phyloP scores from a whole-genome alignment of 2,797 vertebrate genomes.

The Microcaecilia unicolor region DNA sequence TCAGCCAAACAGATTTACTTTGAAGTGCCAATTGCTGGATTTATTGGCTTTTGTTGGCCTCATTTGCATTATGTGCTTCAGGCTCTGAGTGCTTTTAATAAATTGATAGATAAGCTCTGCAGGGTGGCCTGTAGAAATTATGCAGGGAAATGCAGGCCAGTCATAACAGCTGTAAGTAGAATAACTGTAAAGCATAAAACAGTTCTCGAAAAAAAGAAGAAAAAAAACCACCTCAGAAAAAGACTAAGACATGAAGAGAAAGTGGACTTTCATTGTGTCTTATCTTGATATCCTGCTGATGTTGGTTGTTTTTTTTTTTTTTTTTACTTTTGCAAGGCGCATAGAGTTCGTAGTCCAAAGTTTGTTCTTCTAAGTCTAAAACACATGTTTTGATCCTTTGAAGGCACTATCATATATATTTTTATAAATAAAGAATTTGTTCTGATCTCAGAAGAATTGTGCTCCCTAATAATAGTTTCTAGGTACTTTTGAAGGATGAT shows the following conservation, averaged over 20 bases:
- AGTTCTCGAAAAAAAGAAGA: not conserved
- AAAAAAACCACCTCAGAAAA: not conserved
- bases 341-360: too few relatives aligned
- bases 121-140: not conserved
- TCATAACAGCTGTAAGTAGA: not conserved
- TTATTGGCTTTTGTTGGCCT: not conserved
- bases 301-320: too few relatives aligned
- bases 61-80: not conserved
- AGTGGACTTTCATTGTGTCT: too few relatives aligned
- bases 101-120: not conserved
- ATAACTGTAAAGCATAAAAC: not conserved
- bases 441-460: conserved; percentile 4
- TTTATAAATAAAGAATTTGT: conserved; percentile 7
- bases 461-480: not conserved
- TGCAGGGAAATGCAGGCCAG: not conserved
- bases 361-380: too few relatives aligned
- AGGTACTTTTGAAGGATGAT: not conserved
- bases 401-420: too few relatives aligned
- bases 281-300: too few relatives aligned
- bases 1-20: not conserved
- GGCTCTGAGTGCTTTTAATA: not conserved
- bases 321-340: too few relatives aligned
- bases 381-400: too few relatives aligned
- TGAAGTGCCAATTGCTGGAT: not conserved
- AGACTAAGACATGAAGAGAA: too few relatives aligned